phyloP scores from a whole-genome alignment of 2,888 invertebrate genomes.

The Meghimatium bilineatum region DNA sequence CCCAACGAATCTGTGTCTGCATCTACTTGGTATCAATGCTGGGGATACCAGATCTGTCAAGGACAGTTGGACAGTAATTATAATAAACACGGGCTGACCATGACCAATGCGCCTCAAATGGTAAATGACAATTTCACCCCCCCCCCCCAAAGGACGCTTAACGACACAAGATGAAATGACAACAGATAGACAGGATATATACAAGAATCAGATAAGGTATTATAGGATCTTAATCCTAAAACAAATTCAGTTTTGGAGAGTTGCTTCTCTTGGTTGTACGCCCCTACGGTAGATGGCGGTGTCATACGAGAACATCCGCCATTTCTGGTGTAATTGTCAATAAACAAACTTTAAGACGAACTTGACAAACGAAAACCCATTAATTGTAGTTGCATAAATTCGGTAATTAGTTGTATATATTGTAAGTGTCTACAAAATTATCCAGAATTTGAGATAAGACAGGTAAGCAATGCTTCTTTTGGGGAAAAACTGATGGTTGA shows the following conservation, averaged over 20 bases:
- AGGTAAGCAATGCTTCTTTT: not conserved
- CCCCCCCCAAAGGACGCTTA: too few relatives aligned
- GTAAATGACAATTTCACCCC: too few relatives aligned
- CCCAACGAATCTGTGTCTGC: too few relatives aligned
- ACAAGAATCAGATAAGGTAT: too few relatives aligned
- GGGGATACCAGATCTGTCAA: too few relatives aligned
- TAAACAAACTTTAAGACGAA: slow-evolving; percentile 33
- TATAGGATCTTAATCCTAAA: too few relatives aligned
- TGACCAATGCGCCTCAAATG: too few relatives aligned
- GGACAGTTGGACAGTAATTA: too few relatives aligned
- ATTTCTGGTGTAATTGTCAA: slow-evolving; percentile 43
- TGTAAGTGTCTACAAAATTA: not conserved
- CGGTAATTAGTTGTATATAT: not conserved
- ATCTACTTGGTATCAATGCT: too few relatives aligned
- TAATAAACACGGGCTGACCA: too few relatives aligned
- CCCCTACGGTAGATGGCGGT: slow-evolving; percentile 47
- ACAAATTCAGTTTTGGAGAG: not conserved
- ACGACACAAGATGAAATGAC: too few relatives aligned
- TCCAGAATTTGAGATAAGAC: not conserved
- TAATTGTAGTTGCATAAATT: not conserved
- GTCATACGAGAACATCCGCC: slow-evolving; percentile 41
- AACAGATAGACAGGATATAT: too few relatives aligned
- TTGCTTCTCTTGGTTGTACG: slow-evolving; percentile 2
- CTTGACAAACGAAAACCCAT: not conserved
- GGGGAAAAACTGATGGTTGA: not conserved